phyloP scores from a whole-genome alignment of 2,797 vertebrate genomes.

The Pseudochirops corinnae region DNA sequence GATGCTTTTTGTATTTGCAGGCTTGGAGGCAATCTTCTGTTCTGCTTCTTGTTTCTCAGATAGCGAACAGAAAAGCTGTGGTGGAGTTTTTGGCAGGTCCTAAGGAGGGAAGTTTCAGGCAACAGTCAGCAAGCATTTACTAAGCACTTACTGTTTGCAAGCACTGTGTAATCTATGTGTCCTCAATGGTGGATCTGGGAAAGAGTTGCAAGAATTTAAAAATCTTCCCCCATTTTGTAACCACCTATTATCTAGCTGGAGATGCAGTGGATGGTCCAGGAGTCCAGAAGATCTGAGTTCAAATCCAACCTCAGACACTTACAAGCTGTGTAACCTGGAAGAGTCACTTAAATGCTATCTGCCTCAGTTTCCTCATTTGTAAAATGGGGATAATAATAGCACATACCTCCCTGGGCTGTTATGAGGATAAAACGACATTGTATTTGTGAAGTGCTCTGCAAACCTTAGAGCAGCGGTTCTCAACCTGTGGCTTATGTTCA shows the following conservation, averaged over 20 bases:
- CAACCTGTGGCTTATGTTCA: too few species aligned
- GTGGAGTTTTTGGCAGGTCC: slow-evolving; percentile 17
- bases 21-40: slow-evolving; percentile 53
- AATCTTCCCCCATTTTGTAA: background rate
- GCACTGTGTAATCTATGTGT: background rate
- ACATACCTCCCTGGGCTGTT: background rate
- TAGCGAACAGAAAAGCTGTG: slow-evolving; percentile 46
- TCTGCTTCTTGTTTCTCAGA: slow-evolving; percentile 54
- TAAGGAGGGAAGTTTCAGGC: background rate
- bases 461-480: background rate
- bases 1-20: slow-evolving; percentile 60
- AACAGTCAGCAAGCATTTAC: background rate
- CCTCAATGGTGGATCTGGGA: background rate
- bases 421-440: background rate
- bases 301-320: background rate
- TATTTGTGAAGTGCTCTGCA: background rate
- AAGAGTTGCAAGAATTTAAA: background rate
- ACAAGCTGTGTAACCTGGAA: background rate
- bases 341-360: background rate
- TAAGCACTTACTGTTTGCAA: background rate
- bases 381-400: background rate
- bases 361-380: background rate
- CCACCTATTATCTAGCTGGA: background rate
- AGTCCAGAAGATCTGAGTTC: background rate
- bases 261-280: background rate